Evolutionary conservation across 2,888 invertebrate species (phyloP), one percentile per base, ranked within the genome.

Genomic region (Synanthedon myopaeformis): DNA sequence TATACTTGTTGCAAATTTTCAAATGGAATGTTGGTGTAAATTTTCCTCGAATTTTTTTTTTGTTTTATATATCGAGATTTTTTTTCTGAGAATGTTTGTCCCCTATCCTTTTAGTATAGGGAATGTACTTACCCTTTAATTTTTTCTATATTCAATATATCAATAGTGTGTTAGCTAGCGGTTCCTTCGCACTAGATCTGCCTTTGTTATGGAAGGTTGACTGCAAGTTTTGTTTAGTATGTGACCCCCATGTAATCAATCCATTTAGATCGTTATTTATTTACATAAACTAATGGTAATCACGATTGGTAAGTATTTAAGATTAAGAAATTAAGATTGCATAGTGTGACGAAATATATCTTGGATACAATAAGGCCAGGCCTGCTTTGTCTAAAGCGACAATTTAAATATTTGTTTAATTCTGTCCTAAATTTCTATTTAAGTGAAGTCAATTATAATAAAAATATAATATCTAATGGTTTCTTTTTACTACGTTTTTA

Each of bases 1-100:
- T 74, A 72, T 67, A 64, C 74, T 76, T 79, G 80, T 70, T 64
- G 79, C 75, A 79, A 69, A 67, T 61, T 76, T 71, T 82, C 90
- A 90, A 90, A 90, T 90, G 90, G 90, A 90, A 90, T 90, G 90
- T 90, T 90, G 90, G 90, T 90, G 90, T 90, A 90, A 76, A 82
- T 81, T 85, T 78, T 70, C 66, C 68, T 73, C 70, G 63, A 68
- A 49, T 10, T 45, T 67, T 64, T 10, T 45, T 67, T 64, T 62
- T 64, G 70, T 76, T 75, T 70, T 69, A 72, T 60, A 58, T 70
- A 66, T 66, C 61, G 50, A 61, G 60, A 55, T 69, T 77, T 71
- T 35, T 35, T 35, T 63, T 72, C 70, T 81, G 67, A 71, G 92
- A 92, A 92, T 92, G 92, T 91, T 89, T 89, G 64, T 58, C 82